Conservation (phyloP, 2,888 invertebrate species). For the Brenthis ino region DNA sequence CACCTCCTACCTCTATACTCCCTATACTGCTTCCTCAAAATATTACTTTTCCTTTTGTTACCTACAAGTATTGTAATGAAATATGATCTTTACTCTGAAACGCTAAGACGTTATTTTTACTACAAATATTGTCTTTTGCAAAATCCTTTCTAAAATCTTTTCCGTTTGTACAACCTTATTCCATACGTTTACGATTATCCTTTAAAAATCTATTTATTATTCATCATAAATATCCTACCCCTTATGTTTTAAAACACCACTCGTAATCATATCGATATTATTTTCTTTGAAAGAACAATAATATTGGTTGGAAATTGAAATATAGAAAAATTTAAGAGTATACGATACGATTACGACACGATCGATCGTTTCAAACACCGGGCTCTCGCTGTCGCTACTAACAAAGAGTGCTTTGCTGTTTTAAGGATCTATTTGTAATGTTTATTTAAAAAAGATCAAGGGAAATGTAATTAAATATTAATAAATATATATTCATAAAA, state of each 20-base stretch:
- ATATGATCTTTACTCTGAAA: too few relatives aligned
- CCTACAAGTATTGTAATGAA: too few relatives aligned
- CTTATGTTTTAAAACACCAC: background rate
- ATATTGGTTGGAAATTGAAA: constrained; percentile 1
- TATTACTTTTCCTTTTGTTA: too few relatives aligned
- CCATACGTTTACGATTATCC: too few relatives aligned
- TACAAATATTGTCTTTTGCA: too few relatives aligned
- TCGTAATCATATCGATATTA: constrained; percentile 15
- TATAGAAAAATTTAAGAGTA: constrained; percentile 3
- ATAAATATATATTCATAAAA: background rate
- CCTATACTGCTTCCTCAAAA: background rate
- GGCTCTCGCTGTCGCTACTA: constrained; percentile 31
- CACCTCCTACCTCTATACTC: background rate
- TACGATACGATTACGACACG: constrained; percentile 12
- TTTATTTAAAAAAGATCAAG: background rate
- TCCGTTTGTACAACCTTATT: too few relatives aligned
- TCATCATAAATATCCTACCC: background rate
- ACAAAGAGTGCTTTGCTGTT: constrained; percentile 32
- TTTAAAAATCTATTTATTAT: too few relatives aligned
- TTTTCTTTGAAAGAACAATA: background rate
- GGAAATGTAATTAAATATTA: background rate
- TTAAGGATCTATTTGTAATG: constrained; percentile 22
- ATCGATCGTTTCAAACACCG: constrained; percentile 15
- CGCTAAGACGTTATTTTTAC: too few relatives aligned
- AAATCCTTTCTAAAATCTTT: too few relatives aligned